These are phyloP conservation scores for Cyphomyrus plagiostoma DNA, from an alignment of 2,113 vertebrate species.

Conservation along the genomic window DNA sequence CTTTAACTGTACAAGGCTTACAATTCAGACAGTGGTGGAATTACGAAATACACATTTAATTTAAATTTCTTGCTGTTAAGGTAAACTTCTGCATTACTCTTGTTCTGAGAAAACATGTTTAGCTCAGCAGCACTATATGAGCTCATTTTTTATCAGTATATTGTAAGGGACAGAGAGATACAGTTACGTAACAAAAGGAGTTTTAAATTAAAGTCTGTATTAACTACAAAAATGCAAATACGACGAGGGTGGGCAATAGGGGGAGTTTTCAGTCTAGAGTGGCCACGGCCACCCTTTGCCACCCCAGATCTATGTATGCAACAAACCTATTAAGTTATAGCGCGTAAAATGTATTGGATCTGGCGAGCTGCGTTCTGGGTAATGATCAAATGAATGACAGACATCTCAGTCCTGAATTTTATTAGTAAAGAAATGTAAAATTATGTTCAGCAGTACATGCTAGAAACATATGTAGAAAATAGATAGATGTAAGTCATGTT, in stretches of 20 bases:
- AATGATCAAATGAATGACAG: background rate
- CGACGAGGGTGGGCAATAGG: background rate
- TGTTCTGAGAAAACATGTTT: background rate
- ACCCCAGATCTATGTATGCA: background rate
- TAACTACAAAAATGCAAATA: background rate
- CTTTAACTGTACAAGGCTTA: background rate
- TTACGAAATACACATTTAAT: background rate
- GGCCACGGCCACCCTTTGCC: background rate
- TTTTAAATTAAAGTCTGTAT: background rate
- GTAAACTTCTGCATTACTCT: background rate
- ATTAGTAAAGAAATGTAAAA: background rate
- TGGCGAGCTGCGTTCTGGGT: background rate
- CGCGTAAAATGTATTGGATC: background rate
- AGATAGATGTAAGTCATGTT: background rate
- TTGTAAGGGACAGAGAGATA: background rate
- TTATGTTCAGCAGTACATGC: background rate
- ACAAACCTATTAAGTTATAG: background rate
- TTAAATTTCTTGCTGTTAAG: background rate
- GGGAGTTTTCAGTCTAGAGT: background rate
- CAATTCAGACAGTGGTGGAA: background rate
- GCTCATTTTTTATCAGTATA: background rate
- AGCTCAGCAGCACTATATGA: background rate
- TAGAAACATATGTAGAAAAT: background rate
- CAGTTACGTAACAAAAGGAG: background rate
- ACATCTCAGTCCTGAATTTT: background rate